These are phyloP conservation scores for Pararge aegeria DNA, from an alignment of 1,140 invertebrate species.

Conservation along the genomic window DNA sequence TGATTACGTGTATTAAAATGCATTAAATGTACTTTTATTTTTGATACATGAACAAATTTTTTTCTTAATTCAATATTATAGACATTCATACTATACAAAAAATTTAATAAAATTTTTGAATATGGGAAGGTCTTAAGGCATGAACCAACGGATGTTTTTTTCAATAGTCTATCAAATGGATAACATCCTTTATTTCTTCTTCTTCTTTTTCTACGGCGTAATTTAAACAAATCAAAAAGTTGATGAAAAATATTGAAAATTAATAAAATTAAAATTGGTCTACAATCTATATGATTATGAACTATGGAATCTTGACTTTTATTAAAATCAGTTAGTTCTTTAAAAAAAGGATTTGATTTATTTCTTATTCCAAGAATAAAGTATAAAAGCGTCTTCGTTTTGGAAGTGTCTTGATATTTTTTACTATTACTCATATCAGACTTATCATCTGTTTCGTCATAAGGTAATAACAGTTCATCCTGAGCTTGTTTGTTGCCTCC, in stretches of 20 bases:
- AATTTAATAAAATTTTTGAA: neutral
- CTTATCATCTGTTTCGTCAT: neutral
- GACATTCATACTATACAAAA: neutral
- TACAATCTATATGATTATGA: no score
- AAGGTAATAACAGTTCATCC: neutral
- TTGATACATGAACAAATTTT: neutral
- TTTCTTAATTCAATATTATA: neutral
- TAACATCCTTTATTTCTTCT: no score
- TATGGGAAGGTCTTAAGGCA: neutral
- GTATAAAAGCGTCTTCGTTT: neutral
- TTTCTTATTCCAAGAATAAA: no score
- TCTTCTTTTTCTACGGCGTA: no score
- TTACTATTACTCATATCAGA: neutral
- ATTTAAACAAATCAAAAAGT: no score
- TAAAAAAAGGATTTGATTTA: no score
- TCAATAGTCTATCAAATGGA: no score
- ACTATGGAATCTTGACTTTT: no score
- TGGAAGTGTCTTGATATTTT: neutral
- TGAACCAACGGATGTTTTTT: neutral
- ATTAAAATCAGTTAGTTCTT: no score
- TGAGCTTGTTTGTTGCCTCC: neutral
- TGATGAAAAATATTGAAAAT: no score
- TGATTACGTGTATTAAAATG: neutral
- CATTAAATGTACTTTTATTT: neutral
- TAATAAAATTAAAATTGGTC: no score